Evolutionary conservation across 2,797 vertebrate species (phyloP).

Genomic region (Poeciliopsis gracilis): DNA sequence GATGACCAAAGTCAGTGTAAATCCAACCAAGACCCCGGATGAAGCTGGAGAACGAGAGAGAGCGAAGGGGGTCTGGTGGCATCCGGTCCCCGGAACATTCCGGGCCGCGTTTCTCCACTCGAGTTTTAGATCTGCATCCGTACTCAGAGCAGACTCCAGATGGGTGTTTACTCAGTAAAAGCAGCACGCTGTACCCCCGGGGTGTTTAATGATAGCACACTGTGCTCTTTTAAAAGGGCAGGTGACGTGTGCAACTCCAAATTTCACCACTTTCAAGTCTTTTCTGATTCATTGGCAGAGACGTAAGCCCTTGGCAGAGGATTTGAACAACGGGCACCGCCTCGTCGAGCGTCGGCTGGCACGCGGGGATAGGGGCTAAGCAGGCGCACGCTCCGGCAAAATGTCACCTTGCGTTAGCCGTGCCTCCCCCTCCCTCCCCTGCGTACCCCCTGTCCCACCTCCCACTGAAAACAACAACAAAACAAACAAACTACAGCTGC

Average conservation of each 20-base stretch:
- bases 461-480: conserved; percentile 35
- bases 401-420: conserved; percentile 76
- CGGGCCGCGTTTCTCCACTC: conserved; percentile 23
- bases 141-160: conserved; percentile 28
- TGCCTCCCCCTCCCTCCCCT: conserved; percentile 30
- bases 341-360: conserved; percentile 21
- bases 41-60: neutral
- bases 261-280: conserved; percentile 48
- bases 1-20: conserved; percentile 59
- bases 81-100: conserved; percentile 67
- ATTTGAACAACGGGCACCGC: conserved; percentile 28
- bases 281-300: conserved; percentile 14
- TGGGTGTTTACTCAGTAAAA: conserved; percentile 40
- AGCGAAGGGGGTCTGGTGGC: conserved; percentile 20
- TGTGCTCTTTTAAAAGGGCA: conserved; percentile 62
- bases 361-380: conserved; percentile 1
- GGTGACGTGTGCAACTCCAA: conserved; percentile 49
- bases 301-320: neutral
- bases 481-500: conserved; percentile 60
- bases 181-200: conserved; percentile 43
- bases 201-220: conserved; percentile 41
- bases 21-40: conserved; percentile 64
- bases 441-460: conserved; percentile 21
- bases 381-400: conserved; percentile 37
- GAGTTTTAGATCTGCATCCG: conserved; percentile 35